Evolutionary conservation across 2,888 invertebrate species (phyloP), one percentile per base, ranked within the genome.

Genomic region (Aethes cnicana): DNA sequence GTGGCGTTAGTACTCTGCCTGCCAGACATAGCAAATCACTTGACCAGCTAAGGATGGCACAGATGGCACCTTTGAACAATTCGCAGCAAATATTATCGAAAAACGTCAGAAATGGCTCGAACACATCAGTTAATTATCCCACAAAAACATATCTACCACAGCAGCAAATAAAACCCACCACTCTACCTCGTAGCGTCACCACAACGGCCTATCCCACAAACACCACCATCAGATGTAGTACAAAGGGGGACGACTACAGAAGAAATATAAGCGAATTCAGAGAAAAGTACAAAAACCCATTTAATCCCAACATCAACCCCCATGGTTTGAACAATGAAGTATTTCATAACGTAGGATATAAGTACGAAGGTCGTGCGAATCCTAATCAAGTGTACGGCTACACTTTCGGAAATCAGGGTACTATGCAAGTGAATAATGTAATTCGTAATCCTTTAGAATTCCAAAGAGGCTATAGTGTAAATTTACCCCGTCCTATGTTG

Each of bases 11-110:
- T 32, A 91, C 91, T 0, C 71, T 94, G 33, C 94, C 94, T 1
- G 92, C 94, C 0, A 89, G 95, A 48, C 96, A 96, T 69, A 95
- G 95, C 75, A 95, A 95, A 74, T 95, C 95, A 1, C 78, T 96
- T 58, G 96, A 96, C 77, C 95, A 96, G 63, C 78, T 96, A 36
- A 92, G 94, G 62, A 88, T 93, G 5, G 88, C 90, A 32, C 83
- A 89, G 71, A 77, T 84, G 72, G 67, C 77, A 20, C 80, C 84
- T 8, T 62, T 80, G 6, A 83, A 70, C 58, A 74, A 71, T 53
- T 64, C 77, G 46, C 79, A 47, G 3, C 55, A 82, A 68, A 76
- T 74, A 18, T 63, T 86, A 44, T 64, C 76, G 4, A 88, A 87
- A 59, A 79, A 75, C 56, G 56, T 74, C 2, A 77, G 77, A 65